Percentiles rank a stretch among this genome's conserved stretches.
These are phyloP conservation scores for Ormyrus nitidulus DNA, from an alignment of 2,888 invertebrate genomes.

Conservation along the genomic window DNA sequence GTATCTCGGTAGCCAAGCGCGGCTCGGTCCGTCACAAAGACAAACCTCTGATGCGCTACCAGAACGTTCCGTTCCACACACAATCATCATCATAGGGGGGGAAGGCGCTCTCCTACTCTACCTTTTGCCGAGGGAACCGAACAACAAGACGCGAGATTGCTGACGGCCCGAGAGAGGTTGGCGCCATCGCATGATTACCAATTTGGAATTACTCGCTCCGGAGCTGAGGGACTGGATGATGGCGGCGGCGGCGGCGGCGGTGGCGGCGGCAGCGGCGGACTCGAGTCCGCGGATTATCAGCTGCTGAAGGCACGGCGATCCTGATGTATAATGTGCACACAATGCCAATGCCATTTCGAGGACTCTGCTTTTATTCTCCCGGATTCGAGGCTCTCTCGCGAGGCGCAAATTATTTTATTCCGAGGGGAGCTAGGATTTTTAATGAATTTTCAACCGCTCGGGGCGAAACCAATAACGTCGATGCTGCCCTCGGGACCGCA, in stretches of 20 bases:
- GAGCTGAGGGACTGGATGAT: constrained; percentile 60
- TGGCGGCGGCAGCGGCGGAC: not conserved
- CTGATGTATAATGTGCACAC: constrained; percentile 52
- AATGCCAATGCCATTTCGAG: constrained; percentile 51
- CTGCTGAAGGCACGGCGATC: constrained; percentile 60
- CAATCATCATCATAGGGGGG: constrained; percentile 64
- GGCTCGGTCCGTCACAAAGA: constrained; percentile 73
- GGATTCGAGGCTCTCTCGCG: too few species aligned
- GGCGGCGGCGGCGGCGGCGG: constrained; percentile 25
- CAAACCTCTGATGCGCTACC: constrained; percentile 70
- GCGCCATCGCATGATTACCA: constrained; percentile 76
- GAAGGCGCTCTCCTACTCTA: constrained; percentile 7
- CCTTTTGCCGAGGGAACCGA: constrained; percentile 59
- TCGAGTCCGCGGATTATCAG: constrained; percentile 65
- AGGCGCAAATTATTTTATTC: not conserved
- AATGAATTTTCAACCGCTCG: constrained; percentile 35
- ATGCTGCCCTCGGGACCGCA: constrained; percentile 64
- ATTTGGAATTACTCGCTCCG: constrained; percentile 73
- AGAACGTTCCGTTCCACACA: constrained; percentile 70
- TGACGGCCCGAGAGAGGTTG: constrained; percentile 73
- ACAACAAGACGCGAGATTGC: constrained; percentile 74
- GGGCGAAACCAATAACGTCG: constrained; percentile 67
- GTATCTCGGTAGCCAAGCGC: constrained; percentile 72
- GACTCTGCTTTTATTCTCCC: not conserved
- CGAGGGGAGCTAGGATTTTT: not conserved